A percentile compares a stretch with the other conserved stretches of the same genome.
phyloP scores from a whole-genome alignment of 1,140 invertebrate genomes.

The Archegozetes longisetosus region DNA sequence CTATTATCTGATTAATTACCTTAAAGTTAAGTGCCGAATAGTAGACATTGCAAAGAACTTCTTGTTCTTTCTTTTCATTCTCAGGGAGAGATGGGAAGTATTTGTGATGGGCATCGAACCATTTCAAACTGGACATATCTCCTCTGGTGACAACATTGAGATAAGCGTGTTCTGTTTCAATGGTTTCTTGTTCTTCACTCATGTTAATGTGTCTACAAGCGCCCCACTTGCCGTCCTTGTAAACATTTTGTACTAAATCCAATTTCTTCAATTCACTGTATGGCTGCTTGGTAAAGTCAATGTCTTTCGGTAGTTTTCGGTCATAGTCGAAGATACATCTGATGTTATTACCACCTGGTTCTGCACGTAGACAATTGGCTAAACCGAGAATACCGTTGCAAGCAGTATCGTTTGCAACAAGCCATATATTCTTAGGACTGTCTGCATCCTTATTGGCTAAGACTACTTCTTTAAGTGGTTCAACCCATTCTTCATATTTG shows the following conservation, averaged over 20 bases:
- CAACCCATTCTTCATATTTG: slow-evolving; percentile 50
- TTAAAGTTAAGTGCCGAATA: slow-evolving; percentile 86
- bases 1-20: slow-evolving; percentile 28
- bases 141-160: slow-evolving; percentile 69
- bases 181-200: not conserved
- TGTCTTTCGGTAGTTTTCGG: not conserved
- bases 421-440: slow-evolving; percentile 33
- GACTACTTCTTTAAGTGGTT: slow-evolving; percentile 25
- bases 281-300: not conserved
- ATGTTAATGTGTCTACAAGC: slow-evolving; percentile 56
- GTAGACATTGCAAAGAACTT: slow-evolving; percentile 56
- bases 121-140: slow-evolving; percentile 75
- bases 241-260: slow-evolving; percentile 68
- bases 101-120: slow-evolving; percentile 60
- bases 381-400: slow-evolving; percentile 63
- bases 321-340: slow-evolving; percentile 30
- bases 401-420: slow-evolving; percentile 38
- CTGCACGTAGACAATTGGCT: slow-evolving; percentile 67
- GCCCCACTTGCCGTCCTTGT: slow-evolving; percentile 56
- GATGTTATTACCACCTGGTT: slow-evolving; percentile 56
- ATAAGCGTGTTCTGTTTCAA: slow-evolving; percentile 63
- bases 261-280: slow-evolving; percentile 33
- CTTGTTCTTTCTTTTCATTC: slow-evolving; percentile 24
- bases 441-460: not conserved
- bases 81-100: not conserved